A percentile compares a stretch with the other conserved stretches of the same genome.
Evolutionary conservation across 2,888 invertebrate genomes (phyloP).

Genomic region (Nasonovia ribisnigri): DNA sequence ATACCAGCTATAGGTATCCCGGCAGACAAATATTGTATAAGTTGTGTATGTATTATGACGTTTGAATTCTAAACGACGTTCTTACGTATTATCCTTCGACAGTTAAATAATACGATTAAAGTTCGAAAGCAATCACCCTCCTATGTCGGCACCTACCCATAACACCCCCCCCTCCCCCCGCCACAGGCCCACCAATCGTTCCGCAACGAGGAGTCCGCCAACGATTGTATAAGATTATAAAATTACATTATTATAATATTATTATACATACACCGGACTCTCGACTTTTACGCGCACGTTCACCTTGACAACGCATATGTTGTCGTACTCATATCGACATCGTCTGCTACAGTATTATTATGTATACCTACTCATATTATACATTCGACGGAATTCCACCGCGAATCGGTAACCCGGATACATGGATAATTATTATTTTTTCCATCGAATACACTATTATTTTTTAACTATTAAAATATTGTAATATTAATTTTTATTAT

Average conservation of each 20-base stretch:
- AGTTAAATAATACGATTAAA: background rate
- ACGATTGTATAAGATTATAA: conserved; percentile 17
- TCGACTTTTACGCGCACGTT: background rate
- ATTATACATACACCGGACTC: conserved; percentile 4
- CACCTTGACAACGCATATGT: conserved; percentile 29
- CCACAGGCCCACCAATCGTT: no score
- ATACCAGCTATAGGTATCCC: background rate
- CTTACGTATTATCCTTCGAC: conserved; percentile 10
- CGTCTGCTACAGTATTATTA: background rate
- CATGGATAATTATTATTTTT: background rate
- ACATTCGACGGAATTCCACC: background rate
- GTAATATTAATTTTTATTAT: background rate
- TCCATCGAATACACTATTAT: background rate
- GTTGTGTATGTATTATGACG: background rate
- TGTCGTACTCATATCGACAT: background rate
- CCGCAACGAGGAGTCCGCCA: background rate
- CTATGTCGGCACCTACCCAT: background rate
- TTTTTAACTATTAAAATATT: conserved; percentile 2
- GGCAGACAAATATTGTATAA: conserved; percentile 6
- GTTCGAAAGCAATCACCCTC: conserved; percentile 23
- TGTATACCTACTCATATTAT: background rate
- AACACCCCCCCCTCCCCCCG: no score
- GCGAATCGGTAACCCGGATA: conserved; percentile 32
- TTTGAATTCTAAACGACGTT: conserved; percentile 27
- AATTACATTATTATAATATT: background rate